Evolutionary conservation across 1,140 invertebrate species (phyloP), one percentile per base, ranked within the genome.

Genomic region (Zelostemma sp.): DNA sequence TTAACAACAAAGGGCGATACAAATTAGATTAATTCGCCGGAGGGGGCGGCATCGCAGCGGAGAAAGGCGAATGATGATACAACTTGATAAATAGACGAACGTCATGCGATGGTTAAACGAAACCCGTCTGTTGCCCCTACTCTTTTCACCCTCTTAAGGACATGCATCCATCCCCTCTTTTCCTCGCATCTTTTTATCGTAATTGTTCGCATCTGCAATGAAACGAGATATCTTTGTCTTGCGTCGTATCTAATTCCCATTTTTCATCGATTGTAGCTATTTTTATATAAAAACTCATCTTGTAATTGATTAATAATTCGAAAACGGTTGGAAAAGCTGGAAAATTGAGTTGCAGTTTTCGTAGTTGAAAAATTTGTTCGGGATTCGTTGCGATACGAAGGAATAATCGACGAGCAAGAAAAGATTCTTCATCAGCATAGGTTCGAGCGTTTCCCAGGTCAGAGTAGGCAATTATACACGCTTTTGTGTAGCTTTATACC

Each of bases 1-100:
- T 79, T 78, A 81, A 84, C 33, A 28, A 28, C 80, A 84, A 83
- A 83, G 79, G 75, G 70, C 78, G 77, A 82, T 82, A 81, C 82
- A 84, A 84, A 84, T 83, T 84, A 83, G 82, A 84, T 84, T 84
- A 84, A 84, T 83, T 79, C 80, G 81, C 82, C 80, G 57, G 77
- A 80, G 80, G 82, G 79, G 79, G 79, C 80, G 81, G 81, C 82
- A 76, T 82, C 77, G 72, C 65, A 66, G 64, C 64, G 71, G 62
- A 76, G 77, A 82, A 82, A 84, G 78, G 73, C 74, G 74, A 81
- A 83, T 80, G 80, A 84, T 84, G 82, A 84, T 84, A 80, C 80
- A 76, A 73, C 63, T 82, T 85, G 82, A 85, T 84, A 80, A 84
- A 85, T 85, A 82, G 82, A 82, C 76, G 78, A 78, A 76, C 78